These are phyloP conservation scores for Cataglyphis rosenhaueri DNA, from an alignment of 2,888 invertebrate species.

Conservation along the genomic window DNA sequence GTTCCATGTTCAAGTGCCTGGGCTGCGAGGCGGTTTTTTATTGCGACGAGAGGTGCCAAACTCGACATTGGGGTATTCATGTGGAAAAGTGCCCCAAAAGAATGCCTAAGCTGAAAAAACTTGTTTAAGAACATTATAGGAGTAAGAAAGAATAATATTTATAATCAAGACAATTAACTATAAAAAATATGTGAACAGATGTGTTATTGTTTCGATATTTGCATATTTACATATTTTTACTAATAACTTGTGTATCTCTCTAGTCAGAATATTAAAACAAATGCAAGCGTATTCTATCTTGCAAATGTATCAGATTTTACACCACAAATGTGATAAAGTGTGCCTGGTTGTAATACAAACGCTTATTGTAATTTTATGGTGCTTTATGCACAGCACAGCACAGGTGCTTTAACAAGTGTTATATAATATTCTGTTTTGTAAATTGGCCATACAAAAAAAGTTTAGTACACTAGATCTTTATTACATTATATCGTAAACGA, in stretches of 20 bases:
- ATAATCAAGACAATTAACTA: neutral
- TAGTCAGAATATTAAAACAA: slow-evolving; percentile 40
- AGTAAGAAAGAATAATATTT: neutral
- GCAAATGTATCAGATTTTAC: slow-evolving; percentile 19
- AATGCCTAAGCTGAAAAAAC: slow-evolving; percentile 83
- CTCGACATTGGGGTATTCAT: slow-evolving; percentile 81
- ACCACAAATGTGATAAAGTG: slow-evolving; percentile 45
- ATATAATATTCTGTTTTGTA: slow-evolving; percentile 22
- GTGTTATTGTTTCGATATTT: slow-evolving; percentile 12
- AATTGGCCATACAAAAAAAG: slow-evolving; percentile 28
- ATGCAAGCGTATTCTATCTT: slow-evolving; percentile 14
- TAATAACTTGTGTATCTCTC: slow-evolving; percentile 26
- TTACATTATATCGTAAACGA: too few species aligned
- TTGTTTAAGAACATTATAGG: slow-evolving; percentile 60
- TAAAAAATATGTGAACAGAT: neutral
- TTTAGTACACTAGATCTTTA: slow-evolving; percentile 12
- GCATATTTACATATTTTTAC: neutral
- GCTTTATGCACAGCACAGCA: neutral
- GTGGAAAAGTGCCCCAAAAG: slow-evolving; percentile 80
- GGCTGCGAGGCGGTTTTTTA: slow-evolving; percentile 81
- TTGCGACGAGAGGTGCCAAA: slow-evolving; percentile 81
- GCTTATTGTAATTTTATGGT: slow-evolving; percentile 40
- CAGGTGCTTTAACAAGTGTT: neutral
- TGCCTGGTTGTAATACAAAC: slow-evolving; percentile 44
- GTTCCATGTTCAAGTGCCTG: slow-evolving; percentile 80